Evolutionary conservation across 2,888 invertebrate genomes (phyloP), one percentile per base, ranked within the genome.

Genomic region (Encarsia formosa): DNA sequence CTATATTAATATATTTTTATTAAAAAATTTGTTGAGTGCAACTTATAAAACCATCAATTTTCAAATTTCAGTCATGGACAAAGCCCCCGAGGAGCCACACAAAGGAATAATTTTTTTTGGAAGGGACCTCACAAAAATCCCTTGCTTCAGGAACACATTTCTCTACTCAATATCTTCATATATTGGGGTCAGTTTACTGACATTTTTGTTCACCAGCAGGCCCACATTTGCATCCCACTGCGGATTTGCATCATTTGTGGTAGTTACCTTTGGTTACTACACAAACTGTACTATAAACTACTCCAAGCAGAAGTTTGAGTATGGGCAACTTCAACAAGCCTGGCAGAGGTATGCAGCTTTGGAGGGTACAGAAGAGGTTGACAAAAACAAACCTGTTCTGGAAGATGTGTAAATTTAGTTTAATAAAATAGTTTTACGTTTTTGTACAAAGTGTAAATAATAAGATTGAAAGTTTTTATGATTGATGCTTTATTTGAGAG

Each of bases 201-300:
- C 52, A 19, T 61, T 61, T 52, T 39, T 61, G 38, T 32, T 46
- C 6, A 61, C 61, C 1, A 61, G 61, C 47, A 60, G 20, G 56
- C 29, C 58, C 13, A 1, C 0, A 8, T 15, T 56, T 8, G 26
- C 60, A 32, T 49, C 52, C n/a, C 52, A 61, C 15, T 19, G 18
- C 42, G 60, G 59, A n/a, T 45, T 61, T 39, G 49, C 35, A 8
- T 37, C 60, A 16, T 60, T 54, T 46, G 5, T 55, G 0, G 8
- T 29, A 9, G 55, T 59, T 9, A 23, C 41, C 6, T 4, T 39
- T 16, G 53, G 47, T 44, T 61, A 61, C 20, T 59, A 24, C 19
- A 31, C 32, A 18, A 26, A 50, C 32, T 61, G 60, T 20, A 45
- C 54, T 6, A 13, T n/a, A 13, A 13, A 41, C 1, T 41, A 40